A percentile compares a stretch with the other conserved stretches of the same genome.
Evolutionary conservation across 2,113 vertebrate species (phyloP).

Genomic region (Odocoileus virginianus): DNA sequence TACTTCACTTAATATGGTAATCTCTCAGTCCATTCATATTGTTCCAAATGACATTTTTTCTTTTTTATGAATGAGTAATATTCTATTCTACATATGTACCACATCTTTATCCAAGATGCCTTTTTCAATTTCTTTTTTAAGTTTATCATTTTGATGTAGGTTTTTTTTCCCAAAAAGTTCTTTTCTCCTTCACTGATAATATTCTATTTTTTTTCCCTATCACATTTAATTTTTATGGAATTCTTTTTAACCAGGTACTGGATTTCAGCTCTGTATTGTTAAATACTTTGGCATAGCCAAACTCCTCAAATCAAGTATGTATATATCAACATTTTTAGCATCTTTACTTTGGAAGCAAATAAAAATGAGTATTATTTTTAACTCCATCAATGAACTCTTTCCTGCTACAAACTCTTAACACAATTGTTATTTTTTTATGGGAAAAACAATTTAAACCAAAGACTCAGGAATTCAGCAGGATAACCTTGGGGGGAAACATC

Average conservation of each 20-base stretch:
- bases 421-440: neutral
- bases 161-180: neutral
- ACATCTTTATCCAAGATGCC: neutral
- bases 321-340: neutral
- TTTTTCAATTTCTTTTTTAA: neutral
- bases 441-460: neutral
- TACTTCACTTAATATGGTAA: too few species aligned
- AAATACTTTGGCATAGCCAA: neutral
- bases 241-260: neutral
- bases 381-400: neutral
- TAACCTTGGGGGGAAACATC: neutral
- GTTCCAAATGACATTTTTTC: too few species aligned
- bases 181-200: neutral
- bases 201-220: neutral
- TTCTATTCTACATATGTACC: too few species aligned
- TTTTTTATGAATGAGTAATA: too few species aligned
- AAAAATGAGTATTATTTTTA: neutral
- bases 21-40: too few species aligned
- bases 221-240: neutral
- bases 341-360: neutral
- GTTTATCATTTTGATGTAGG: neutral
- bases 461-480: neutral
- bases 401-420: neutral
- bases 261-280: neutral
- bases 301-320: neutral